Percentiles rank a stretch among this genome's conserved stretches.
These are phyloP conservation scores for Vireo altiloquus DNA, from an alignment of 2,113 vertebrate genomes.

Conservation along the genomic window DNA sequence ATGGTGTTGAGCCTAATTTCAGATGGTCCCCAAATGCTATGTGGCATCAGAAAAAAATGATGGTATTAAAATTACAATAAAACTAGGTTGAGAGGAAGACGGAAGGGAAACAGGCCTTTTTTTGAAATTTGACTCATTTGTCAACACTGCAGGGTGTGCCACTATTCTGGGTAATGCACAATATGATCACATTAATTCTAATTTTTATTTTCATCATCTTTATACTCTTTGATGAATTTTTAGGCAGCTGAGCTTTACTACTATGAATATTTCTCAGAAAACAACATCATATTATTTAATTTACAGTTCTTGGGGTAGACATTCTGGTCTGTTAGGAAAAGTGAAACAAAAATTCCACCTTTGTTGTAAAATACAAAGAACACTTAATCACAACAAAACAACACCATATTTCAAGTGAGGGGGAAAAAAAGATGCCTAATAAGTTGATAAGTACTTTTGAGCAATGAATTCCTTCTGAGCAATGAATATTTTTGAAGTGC, in stretches of 20 bases:
- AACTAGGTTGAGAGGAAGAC: not conserved
- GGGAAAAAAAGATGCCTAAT: not conserved
- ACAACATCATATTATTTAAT: not conserved
- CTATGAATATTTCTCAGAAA: not conserved
- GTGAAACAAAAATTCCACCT: not conserved
- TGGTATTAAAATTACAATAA: not conserved
- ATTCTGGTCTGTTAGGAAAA: not conserved
- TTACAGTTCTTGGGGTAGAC: not conserved
- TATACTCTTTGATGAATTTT: not conserved
- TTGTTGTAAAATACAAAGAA: not conserved
- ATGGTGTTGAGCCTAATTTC: not conserved
- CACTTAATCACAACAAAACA: not conserved
- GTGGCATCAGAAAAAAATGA: not conserved
- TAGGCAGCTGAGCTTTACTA: not conserved
- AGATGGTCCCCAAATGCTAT: not conserved
- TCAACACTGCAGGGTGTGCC: not conserved
- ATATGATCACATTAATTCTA: not conserved
- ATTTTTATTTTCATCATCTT: not conserved
- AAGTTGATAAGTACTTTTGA: not conserved
- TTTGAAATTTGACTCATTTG: not conserved
- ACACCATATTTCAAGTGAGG: not conserved
- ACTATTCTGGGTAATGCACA: not conserved
- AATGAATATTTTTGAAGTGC: not conserved
- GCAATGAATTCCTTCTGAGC: not conserved
- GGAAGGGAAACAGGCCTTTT: not conserved